These are phyloP conservation scores for Mechanitis mazaeus DNA, from an alignment of 2,888 invertebrate genomes.

Conservation along the genomic window DNA sequence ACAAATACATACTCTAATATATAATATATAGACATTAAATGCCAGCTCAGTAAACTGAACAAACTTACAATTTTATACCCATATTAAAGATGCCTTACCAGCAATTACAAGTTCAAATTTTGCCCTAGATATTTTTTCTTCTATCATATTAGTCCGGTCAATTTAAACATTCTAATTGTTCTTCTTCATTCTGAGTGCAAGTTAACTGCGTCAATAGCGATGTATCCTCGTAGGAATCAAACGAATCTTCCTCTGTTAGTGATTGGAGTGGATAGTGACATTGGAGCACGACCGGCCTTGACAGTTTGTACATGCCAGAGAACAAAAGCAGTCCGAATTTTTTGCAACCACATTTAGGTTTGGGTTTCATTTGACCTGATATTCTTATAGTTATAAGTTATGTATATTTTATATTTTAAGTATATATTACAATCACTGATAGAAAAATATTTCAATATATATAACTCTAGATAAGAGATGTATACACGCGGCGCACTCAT, in stretches of 20 bases:
- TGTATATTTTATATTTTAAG: constrained; percentile 19
- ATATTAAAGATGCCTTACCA: no score
- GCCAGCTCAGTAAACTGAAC: no score
- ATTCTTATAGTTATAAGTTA: constrained; percentile 20
- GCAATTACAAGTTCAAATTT: no score
- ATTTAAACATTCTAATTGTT: not conserved
- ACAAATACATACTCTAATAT: no score
- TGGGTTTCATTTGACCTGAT: constrained; percentile 17
- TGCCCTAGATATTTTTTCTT: no score
- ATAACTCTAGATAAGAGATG: constrained; percentile 7
- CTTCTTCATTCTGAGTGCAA: constrained; percentile 18
- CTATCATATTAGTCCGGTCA: no score
- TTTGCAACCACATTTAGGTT: constrained; percentile 22
- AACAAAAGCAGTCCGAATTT: constrained; percentile 30
- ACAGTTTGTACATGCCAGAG: constrained; percentile 24
- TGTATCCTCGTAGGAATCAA: constrained; percentile 24
- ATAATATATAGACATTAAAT: no score
- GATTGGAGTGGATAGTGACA: constrained; percentile 25
- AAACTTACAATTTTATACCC: no score
- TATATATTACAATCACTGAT: constrained; percentile 16
- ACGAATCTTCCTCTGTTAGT: constrained; percentile 27
- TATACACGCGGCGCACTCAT: no score
- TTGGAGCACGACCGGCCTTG: constrained; percentile 29
- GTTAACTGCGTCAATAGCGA: constrained; percentile 29
- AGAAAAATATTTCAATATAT: not conserved